A percentile compares a stretch with the other conserved stretches of the same genome.
These are phyloP conservation scores for Montipora foliosa DNA, from an alignment of 64 coral and sea anemone species.

Conservation along the genomic window DNA sequence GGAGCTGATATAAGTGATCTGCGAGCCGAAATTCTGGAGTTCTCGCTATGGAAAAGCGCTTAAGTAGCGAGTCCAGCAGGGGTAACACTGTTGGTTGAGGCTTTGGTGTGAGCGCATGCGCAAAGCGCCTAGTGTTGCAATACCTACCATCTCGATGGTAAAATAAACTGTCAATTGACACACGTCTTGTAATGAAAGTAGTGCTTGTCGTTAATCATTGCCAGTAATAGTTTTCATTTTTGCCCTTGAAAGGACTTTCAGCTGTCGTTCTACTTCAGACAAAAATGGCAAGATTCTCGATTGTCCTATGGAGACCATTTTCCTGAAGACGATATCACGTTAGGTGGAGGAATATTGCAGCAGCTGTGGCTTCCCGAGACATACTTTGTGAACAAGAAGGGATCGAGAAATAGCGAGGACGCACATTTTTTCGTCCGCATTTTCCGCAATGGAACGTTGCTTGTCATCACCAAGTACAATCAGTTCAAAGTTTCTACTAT, in stretches of 20 bases:
- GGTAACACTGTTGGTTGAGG: too few relatives aligned
- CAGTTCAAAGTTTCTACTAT: neutral
- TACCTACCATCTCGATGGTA: too few relatives aligned
- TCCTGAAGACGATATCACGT: conserved; percentile 11
- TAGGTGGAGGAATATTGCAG: conserved; percentile 31
- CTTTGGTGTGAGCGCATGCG: too few relatives aligned
- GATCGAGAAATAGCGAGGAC: neutral
- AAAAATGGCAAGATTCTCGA: conserved; percentile 56
- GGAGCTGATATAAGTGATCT: too few relatives aligned
- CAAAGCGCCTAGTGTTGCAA: too few relatives aligned
- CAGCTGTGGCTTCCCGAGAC: conserved; percentile 66
- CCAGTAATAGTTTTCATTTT: neutral
- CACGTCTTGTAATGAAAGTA: too few relatives aligned
- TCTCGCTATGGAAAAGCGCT: too few relatives aligned
- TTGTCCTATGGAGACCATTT: conserved; percentile 47
- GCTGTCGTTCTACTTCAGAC: conserved; percentile 57
- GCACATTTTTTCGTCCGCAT: conserved; percentile 38
- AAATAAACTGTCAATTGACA: too few relatives aligned
- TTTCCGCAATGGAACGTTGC: conserved; percentile 32
- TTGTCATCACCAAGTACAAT: conserved; percentile 40
- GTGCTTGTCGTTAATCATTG: neutral
- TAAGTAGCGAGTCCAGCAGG: too few relatives aligned
- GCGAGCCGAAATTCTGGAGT: too few relatives aligned
- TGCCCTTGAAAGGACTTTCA: conserved; percentile 32
- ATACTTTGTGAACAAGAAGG: conserved; percentile 64